Evolutionary conservation across 1,140 invertebrate species (phyloP).

Genomic region (Bombus breviceps): DNA sequence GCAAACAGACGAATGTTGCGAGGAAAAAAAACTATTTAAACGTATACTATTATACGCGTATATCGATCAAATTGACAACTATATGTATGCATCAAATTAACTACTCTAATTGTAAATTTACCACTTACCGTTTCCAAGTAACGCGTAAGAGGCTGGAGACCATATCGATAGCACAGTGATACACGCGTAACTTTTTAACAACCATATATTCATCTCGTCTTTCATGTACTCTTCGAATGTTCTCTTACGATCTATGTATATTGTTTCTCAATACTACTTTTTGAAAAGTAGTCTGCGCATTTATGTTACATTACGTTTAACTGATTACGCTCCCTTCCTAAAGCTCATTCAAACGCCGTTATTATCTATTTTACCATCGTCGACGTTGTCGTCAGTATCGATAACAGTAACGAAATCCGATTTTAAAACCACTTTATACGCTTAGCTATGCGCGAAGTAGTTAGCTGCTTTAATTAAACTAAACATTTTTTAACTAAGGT

Average conservation of each 20-base stretch:
- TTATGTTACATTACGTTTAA: constrained; percentile 75
- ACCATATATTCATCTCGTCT: neutral
- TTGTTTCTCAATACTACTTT: constrained; percentile 63
- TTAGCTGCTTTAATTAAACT: neutral
- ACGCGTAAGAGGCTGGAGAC: neutral
- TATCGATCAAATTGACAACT: neutral
- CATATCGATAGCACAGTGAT: constrained; percentile 23
- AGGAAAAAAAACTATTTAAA: neutral
- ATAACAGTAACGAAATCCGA: constrained; percentile 30
- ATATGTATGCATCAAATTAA: neutral
- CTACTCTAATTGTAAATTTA: neutral
- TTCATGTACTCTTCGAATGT: neutral
- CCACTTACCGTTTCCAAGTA: constrained; percentile 32
- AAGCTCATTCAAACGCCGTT: constrained; percentile 31
- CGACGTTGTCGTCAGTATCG: neutral
- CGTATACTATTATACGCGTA: neutral
- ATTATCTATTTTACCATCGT: constrained; percentile 59
- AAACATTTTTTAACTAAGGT: too few relatives aligned
- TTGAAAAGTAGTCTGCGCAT: constrained; percentile 65
- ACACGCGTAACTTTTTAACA: constrained; percentile 7
- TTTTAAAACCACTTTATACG: neutral
- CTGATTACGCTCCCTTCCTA: constrained; percentile 69
- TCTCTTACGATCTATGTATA: neutral
- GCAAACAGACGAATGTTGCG: neutral
- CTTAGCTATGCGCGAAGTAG: neutral